Evolutionary conservation across 2,888 invertebrate genomes (phyloP), one percentile per base, ranked within the genome.

Genomic region (Thelaira solivaga): DNA sequence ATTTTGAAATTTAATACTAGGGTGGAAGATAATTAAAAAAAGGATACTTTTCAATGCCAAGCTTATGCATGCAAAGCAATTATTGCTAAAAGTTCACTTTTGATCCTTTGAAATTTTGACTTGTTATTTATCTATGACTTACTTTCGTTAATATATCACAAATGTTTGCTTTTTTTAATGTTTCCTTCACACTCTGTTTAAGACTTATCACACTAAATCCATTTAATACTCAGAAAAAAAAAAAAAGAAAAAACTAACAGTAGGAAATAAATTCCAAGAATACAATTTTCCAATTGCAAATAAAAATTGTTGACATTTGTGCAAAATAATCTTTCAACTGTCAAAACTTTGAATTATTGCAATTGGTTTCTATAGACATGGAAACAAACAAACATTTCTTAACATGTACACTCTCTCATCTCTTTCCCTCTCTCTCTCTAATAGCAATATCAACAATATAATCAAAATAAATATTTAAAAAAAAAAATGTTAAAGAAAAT

Each of bases 341-440:
- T 78, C 78, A 78, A 74, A 78, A 78, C 78, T 71, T 71, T 78
- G 74, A 78, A 78, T 78, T 78, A 78, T 78, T 64, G 51, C 74
- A 61, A 57, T 74, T 61, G 67, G 68, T 61, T 75, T 68, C 67
- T 43, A 65, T 74, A 65, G 65, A 67, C 57, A 59, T 53, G 61
- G 18, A 59, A 45, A 55, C 72, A 64, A 64, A 72, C 18, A 55
- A n/a, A 39, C 16, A 55, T 55, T 39, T 47, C 55, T 74, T 49
- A 4, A 34, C 34, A 74, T 26, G n/a, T n/a, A n/a, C n/a, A n/a
- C n/a, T n/a, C n/a, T n/a, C n/a, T n/a, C n/a, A n/a, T n/a, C n/a
- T n/a, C n/a, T n/a, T n/a, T n/a, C n/a, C n/a, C n/a, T n/a, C n/a
- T n/a, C n/a, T n/a, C n/a, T n/a, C n/a, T 22, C 61, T 18, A 62